Evolutionary conservation across 2,113 vertebrate species (phyloP).

Genomic region (Cyprinodon brontotheroides): DNA sequence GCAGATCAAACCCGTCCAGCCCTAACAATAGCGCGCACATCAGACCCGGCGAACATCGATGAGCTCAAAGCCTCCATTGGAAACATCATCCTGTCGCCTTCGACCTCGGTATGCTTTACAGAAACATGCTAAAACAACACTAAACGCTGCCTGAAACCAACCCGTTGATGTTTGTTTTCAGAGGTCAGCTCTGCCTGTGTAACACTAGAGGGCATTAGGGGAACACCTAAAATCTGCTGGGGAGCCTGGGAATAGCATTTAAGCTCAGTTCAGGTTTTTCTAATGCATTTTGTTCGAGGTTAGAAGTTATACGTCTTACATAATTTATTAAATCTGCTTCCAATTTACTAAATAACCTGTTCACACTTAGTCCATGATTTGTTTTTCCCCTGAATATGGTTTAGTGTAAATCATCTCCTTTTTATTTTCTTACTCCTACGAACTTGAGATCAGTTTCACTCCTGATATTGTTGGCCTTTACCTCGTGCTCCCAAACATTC

Average conservation of each 20-base stretch:
- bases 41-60: constrained; percentile 89
- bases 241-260: constrained; percentile 7
- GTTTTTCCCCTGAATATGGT: not conserved
- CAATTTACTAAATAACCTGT: constrained; percentile 12
- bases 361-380: constrained; percentile 15
- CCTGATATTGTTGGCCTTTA: not conserved
- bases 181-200: constrained; percentile 2
- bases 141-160: not conserved
- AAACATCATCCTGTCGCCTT: constrained; percentile 92
- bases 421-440: not conserved
- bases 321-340: constrained; percentile 16
- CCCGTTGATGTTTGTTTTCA: constrained; percentile 21
- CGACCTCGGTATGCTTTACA: constrained; percentile 79
- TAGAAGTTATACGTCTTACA: constrained; percentile 10
- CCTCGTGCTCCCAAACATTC: not conserved
- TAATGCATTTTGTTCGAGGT: constrained; percentile 34
- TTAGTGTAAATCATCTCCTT: not conserved
- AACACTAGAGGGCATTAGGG: constrained; percentile 78
- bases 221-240: constrained; percentile 16
- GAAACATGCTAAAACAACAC: not conserved
- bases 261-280: constrained; percentile 7
- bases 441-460: not conserved
- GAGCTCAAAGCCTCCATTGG: constrained; percentile 95
- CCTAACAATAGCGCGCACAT: constrained; percentile 87
- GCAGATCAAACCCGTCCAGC: constrained; percentile 93